Conservation (phyloP, 37 sponge, comb jelly and placozoan genomes). For the Ianthella basta region DNA sequence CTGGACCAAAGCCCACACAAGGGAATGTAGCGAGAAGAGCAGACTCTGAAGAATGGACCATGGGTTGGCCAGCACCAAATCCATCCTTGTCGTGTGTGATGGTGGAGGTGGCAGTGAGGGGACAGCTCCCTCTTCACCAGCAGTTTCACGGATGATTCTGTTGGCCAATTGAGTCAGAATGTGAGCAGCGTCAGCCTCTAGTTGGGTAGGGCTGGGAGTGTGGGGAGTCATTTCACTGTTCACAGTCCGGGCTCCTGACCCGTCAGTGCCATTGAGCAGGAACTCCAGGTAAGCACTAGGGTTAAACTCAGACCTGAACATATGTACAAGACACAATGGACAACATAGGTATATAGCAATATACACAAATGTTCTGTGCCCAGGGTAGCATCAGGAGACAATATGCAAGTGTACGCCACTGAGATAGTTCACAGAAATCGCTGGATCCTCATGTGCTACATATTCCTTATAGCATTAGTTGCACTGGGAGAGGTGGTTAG, state of each 20-base stretch:
- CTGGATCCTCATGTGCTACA: no score
- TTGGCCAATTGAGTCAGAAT: neutral
- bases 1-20: neutral
- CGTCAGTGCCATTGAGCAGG: neutral
- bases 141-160: neutral
- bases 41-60: constrained; percentile 3
- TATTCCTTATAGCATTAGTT: no score
- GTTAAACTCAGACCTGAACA: neutral
- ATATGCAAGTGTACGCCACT: no score
- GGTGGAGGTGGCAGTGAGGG: no score
- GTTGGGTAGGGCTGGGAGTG: neutral
- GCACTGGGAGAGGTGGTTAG: no score
- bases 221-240: neutral
- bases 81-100: neutral
- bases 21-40: neutral
- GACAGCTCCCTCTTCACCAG: neutral
- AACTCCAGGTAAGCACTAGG: constrained; percentile 6
- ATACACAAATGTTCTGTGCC: no score
- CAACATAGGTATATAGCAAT: no score
- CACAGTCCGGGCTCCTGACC: neutral
- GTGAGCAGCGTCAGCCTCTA: constrained; percentile 8
- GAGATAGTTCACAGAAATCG: no score
- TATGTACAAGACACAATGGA: no score
- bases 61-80: neutral
- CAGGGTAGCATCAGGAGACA: no score